Conservation (phyloP, 1,140 invertebrate genomes). For the Polypedilum vanderplanki region DNA sequence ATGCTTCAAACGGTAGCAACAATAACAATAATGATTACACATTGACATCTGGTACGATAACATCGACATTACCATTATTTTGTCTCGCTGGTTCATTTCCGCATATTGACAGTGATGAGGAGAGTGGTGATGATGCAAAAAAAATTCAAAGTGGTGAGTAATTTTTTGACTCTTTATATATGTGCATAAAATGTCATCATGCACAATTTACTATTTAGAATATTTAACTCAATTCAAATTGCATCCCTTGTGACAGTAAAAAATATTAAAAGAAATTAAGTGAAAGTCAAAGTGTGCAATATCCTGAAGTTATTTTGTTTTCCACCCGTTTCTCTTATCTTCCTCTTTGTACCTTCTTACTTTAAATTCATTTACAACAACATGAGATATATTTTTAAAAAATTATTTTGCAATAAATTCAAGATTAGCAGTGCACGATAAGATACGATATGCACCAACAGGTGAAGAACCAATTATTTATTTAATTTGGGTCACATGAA, state of each 20-base stretch:
- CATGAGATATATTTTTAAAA: not conserved
- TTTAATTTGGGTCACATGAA: not conserved
- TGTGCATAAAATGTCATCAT: no score
- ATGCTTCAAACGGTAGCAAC: slow-evolving; percentile 29
- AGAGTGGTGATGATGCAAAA: slow-evolving; percentile 50
- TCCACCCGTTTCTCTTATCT: not conserved
- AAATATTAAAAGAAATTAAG: no score
- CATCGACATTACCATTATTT: slow-evolving; percentile 46
- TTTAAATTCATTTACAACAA: not conserved
- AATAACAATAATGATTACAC: slow-evolving; percentile 31
- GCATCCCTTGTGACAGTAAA: no score
- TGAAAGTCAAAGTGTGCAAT: no score
- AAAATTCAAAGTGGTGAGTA: slow-evolving; percentile 37
- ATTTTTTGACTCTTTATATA: not conserved
- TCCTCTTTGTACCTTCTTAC: not conserved
- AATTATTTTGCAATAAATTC: slow-evolving; percentile 7
- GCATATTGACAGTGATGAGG: slow-evolving; percentile 65
- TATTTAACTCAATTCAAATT: no score
- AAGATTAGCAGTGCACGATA: not conserved
- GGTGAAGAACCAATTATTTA: slow-evolving; percentile 7
- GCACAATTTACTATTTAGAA: no score
- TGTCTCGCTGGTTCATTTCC: slow-evolving; percentile 60
- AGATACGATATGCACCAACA: not conserved
- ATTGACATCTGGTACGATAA: slow-evolving; percentile 30
- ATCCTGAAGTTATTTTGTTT: no score